Conservation (phyloP, 1,140 invertebrate species). For the Atta colombica region DNA sequence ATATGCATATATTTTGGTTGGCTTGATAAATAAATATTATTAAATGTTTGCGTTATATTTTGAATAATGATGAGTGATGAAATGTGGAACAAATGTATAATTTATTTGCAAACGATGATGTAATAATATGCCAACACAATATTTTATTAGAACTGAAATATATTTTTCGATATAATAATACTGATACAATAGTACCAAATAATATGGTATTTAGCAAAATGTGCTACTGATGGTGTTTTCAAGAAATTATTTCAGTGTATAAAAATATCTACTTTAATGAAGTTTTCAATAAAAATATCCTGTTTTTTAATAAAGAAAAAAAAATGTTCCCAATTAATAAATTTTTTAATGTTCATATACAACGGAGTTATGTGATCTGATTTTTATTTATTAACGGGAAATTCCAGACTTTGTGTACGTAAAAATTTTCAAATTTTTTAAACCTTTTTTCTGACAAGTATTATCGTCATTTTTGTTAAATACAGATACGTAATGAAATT, state of each 20-base stretch:
- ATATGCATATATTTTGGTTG: neutral
- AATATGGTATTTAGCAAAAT: neutral
- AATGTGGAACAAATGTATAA: constrained; percentile 5
- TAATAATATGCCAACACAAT: constrained; percentile 6
- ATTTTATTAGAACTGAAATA: neutral
- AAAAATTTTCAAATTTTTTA: neutral
- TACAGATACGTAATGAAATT: neutral
- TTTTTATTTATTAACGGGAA: neutral
- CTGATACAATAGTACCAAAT: neutral
- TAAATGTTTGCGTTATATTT: constrained; percentile 3
- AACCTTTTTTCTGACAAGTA: neutral
- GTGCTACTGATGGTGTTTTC: neutral
- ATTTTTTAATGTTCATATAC: neutral
- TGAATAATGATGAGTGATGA: constrained; percentile 9
- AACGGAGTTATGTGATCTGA: too few relatives aligned
- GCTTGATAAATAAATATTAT: neutral
- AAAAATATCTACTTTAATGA: neutral
- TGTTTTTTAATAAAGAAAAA: neutral
- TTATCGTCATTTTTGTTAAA: neutral
- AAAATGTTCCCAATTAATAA: constrained; percentile 19
- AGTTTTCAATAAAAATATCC: neutral
- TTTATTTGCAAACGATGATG: constrained; percentile 15
- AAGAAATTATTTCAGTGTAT: neutral
- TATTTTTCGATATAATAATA: neutral
- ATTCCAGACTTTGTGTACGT: neutral